A percentile compares a stretch with the other conserved stretches of the same genome.
Conservation (phyloP, 2,797 vertebrate species). For the Zalophus californianus region DNA sequence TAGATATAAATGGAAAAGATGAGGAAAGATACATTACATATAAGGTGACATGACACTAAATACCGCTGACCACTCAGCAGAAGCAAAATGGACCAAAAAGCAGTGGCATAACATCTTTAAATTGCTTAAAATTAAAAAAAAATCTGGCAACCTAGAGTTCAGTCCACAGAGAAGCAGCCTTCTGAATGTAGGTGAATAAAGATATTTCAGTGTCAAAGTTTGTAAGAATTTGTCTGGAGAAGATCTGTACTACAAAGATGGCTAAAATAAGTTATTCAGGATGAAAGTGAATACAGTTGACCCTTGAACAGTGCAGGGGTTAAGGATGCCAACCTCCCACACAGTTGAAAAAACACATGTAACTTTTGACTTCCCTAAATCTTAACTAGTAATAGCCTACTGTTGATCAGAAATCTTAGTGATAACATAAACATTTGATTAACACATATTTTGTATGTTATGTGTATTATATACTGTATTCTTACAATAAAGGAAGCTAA, state of each 20-base stretch:
- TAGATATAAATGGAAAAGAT: background rate
- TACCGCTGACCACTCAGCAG: background rate
- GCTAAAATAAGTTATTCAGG: background rate
- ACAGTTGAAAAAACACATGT: background rate
- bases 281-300: background rate
- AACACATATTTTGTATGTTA: background rate
- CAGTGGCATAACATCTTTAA: background rate
- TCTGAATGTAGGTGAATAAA: background rate
- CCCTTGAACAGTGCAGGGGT: background rate
- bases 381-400: background rate
- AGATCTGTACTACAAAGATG: background rate
- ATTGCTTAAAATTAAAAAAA: background rate
- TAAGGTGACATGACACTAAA: background rate
- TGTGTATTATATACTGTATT: background rate
- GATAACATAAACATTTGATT: background rate
- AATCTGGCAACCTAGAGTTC: background rate
- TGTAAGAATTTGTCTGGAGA: background rate
- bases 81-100: background rate
- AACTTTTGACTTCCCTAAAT: background rate
- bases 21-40: background rate
- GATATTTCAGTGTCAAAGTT: background rate
- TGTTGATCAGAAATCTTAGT: background rate
- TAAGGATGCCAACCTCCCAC: background rate
- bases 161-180: background rate
- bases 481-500: background rate